phyloP scores from a whole-genome alignment of 37 sponge, comb jelly and placozoan species.

The Geodia barretti region DNA sequence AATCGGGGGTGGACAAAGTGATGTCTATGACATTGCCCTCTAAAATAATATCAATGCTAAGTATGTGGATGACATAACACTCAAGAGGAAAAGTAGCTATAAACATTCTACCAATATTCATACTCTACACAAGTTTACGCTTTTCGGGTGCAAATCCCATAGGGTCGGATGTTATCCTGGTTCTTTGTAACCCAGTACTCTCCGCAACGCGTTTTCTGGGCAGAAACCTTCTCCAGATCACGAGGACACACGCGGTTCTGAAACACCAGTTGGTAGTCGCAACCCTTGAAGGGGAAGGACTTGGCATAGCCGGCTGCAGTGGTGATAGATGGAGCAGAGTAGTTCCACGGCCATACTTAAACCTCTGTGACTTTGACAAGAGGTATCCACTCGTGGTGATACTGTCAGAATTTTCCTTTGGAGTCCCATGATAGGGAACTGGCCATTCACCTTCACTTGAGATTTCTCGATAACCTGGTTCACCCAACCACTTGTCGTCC shows the following conservation, averaged over 20 bases:
- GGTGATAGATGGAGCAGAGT: neutral
- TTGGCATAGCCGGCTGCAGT: neutral
- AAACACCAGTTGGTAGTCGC: neutral
- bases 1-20: no score
- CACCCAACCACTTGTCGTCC: neutral
- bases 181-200: constrained; percentile 15
- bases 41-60: no score
- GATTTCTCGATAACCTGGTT: neutral
- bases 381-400: neutral
- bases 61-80: no score
- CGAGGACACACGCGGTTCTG: neutral
- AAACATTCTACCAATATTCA: no score
- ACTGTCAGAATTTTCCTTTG: neutral
- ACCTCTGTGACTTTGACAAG: neutral
- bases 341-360: neutral
- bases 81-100: no score
- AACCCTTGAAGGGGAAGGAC: neutral
- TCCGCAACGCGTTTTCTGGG: neutral
- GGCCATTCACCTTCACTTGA: neutral
- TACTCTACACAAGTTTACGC: no score
- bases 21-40: no score
- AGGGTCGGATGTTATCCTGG: neutral
- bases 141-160: constrained; percentile 16
- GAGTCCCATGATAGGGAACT: neutral
- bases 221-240: neutral